Percentiles rank a stretch among this genome's conserved stretches.
phyloP scores from a whole-genome alignment of 2,888 invertebrate genomes.

The Odontocerum albicorne region DNA sequence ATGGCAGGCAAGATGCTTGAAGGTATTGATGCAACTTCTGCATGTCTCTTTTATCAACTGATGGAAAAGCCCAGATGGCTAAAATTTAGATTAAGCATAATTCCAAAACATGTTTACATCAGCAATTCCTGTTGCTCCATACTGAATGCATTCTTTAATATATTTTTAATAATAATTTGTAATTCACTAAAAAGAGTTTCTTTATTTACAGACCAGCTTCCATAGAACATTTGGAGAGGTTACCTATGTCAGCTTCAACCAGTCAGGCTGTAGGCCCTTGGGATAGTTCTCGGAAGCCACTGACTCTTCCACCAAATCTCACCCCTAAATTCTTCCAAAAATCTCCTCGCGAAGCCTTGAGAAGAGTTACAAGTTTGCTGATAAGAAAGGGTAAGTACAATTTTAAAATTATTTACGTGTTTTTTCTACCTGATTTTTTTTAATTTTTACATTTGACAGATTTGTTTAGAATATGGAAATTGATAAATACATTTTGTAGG shows the following conservation, averaged over 20 bases:
- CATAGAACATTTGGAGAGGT: conserved; percentile 81
- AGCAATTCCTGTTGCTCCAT: too few species aligned
- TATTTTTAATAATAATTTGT: too few species aligned
- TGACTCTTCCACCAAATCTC: conserved; percentile 85
- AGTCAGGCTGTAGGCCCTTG: conserved; percentile 57
- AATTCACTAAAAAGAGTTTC: too few species aligned
- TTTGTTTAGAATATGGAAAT: neutral
- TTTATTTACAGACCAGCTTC: conserved; percentile 75
- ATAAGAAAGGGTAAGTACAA: conserved; percentile 74
- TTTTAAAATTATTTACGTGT: too few species aligned
- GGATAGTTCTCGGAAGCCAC: conserved; percentile 69
- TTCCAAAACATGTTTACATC: too few species aligned
- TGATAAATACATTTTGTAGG: too few species aligned
- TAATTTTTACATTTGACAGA: neutral
- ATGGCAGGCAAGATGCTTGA: too few species aligned
- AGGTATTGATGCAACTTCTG: too few species aligned
- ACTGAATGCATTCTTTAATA: too few species aligned
- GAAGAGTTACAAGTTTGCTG: conserved; percentile 86
- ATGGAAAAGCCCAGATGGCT: too few species aligned
- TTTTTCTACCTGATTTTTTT: neutral
- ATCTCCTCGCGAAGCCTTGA: conserved; percentile 82
- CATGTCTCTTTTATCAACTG: too few species aligned
- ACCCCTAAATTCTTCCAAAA: conserved; percentile 89
- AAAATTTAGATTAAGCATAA: too few species aligned
- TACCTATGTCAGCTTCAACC: conserved; percentile 56